Evolutionary conservation across 2,113 vertebrate species (phyloP).

Genomic region (Carassius carassius): DNA sequence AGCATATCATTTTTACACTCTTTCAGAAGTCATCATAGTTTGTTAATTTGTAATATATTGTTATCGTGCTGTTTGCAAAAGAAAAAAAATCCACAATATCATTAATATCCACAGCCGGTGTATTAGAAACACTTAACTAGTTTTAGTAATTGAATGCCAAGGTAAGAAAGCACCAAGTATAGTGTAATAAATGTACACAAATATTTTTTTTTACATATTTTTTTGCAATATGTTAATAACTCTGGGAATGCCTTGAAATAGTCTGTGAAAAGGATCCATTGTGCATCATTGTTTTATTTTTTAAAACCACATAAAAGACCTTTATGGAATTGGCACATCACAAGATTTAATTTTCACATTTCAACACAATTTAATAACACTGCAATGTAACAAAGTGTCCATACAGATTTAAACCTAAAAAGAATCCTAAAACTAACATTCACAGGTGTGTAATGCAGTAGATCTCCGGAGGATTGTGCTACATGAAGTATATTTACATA

Average conservation of each 20-base stretch:
- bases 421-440: slow-evolving; percentile 4
- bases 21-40: too few species aligned
- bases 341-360: slow-evolving; percentile 2
- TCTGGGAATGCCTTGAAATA: neutral
- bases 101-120: neutral
- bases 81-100: neutral
- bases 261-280: neutral
- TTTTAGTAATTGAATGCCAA: neutral
- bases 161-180: neutral
- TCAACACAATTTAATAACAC: slow-evolving; percentile 29
- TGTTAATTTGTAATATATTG: too few species aligned
- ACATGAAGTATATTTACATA: neutral
- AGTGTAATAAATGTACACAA: neutral
- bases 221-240: neutral
- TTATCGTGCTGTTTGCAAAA: neutral
- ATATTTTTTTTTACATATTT: too few species aligned
- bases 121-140: too few species aligned
- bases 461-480: neutral
- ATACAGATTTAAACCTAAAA: slow-evolving; percentile 4
- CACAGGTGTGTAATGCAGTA: neutral
- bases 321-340: neutral
- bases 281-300: neutral
- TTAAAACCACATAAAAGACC: neutral
- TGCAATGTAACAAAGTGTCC: slow-evolving; percentile 23
- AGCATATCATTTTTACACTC: too few species aligned